Base-by-base conservation (phyloP, 2,113 vertebrate genomes). In the Ursus arctos region DNA sequence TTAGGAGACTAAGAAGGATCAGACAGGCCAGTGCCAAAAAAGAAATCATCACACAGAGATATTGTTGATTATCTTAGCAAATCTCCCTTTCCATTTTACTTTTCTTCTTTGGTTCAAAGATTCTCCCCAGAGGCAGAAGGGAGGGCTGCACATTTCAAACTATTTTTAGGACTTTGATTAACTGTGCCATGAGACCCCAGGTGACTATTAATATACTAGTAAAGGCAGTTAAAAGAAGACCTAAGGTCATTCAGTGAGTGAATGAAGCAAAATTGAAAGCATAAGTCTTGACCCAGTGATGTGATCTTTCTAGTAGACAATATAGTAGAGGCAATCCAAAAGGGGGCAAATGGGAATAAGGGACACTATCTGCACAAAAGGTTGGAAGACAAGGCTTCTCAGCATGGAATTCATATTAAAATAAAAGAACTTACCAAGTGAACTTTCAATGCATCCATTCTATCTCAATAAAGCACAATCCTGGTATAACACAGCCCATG, bases 111-210 rank as follows among this genome's bases (percentile, higher is more conserved):
- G 67, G 96, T 98, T 98, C 94, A 94, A 95, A 98, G 94, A 95
- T 93, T 94, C 69, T 98, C 92, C 97, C 90, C 61, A 82, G 97
- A 86, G 97, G 53, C 80, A 95, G 80, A 95, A 97, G 26, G 87
- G 51, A 96, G 83, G 95, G 72, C 87, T 57, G 36, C 49, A 97
- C 81, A 97, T 97, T 97, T 98, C 84, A 88, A 94, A 98, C 96
- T 98, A 98, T 98, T 98, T 98, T 98, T 97, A 98, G 97, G 89
- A 92, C 95, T 98, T 98, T 98, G 96, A 98, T 98, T 98, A 98
- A 97, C 94, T 95, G 97, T 98, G 94, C 96, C 94, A 91, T 76
- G 81, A 98, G 94, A 98, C 97, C 97, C 87, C 95, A 98, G 95
- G 96, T 98, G 97, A 97, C 94, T 97, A 98, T 98, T 98, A 98